Conservation (phyloP, 2,113 vertebrate species). For the Actenoides hombroni region DNA sequence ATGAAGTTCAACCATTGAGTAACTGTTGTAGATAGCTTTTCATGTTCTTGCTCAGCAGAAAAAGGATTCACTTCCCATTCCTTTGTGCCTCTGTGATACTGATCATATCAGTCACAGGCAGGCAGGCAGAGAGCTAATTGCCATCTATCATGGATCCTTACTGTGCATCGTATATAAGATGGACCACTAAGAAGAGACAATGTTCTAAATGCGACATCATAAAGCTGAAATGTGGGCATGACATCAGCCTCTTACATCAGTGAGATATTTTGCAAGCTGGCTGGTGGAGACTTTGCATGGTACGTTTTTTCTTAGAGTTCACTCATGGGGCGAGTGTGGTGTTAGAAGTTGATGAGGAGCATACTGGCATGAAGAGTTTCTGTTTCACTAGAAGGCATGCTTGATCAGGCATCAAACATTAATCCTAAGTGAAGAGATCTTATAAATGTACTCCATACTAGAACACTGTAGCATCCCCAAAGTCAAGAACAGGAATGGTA, state of each 20-base stretch:
- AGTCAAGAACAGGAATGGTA: not conserved
- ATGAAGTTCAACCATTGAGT: not conserved
- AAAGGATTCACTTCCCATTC: not conserved
- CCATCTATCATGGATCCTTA: not conserved
- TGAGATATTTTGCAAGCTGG: not conserved
- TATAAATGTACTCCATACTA: not conserved
- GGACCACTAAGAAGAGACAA: not conserved
- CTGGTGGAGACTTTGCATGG: not conserved
- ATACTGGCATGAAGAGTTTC: not conserved
- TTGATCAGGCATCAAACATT: not conserved
- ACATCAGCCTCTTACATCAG: not conserved
- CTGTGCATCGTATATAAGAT: not conserved
- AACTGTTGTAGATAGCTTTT: not conserved
- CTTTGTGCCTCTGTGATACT: not conserved
- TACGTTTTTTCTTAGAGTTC: not conserved
- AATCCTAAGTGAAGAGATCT: not conserved
- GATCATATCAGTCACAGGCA: not conserved
- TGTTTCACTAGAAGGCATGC: not conserved
- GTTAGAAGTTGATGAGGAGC: not conserved
- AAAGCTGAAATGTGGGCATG: not conserved
- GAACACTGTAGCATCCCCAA: not conserved
- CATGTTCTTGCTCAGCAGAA: not conserved
- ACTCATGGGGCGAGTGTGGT: not conserved
- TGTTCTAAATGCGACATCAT: not conserved
- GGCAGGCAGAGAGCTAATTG: not conserved